Evolutionary conservation across 2,888 invertebrate species (phyloP).

Genomic region (Tortrix viridana): DNA sequence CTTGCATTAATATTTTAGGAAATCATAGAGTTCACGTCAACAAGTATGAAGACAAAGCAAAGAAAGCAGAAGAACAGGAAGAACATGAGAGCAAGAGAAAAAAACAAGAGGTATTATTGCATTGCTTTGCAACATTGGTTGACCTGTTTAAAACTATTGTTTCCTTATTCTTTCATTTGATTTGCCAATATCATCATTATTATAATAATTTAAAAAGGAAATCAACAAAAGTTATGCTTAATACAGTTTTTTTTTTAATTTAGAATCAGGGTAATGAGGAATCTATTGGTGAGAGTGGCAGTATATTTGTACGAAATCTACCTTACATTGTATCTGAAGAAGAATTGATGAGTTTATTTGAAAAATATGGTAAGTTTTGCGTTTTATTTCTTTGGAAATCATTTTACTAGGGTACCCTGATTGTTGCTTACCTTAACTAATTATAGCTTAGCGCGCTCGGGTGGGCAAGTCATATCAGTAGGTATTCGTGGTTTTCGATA

Average conservation of each 20-base stretch:
- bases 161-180: no score
- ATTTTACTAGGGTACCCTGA: no score
- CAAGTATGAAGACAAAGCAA: slow-evolving; percentile 73
- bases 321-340: slow-evolving; percentile 94
- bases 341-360: slow-evolving; percentile 92
- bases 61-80: slow-evolving; percentile 66
- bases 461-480: no score
- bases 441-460: no score
- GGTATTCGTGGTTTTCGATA: no score
- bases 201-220: no score
- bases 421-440: no score
- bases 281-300: slow-evolving; percentile 94
- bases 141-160: no score
- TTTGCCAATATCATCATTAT: no score
- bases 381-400: background rate
- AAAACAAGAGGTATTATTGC: slow-evolving; percentile 64
- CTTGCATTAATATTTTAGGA: slow-evolving; percentile 56
- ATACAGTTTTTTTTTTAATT: background rate
- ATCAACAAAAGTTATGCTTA: no score
- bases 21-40: slow-evolving; percentile 74
- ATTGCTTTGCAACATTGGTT: background rate
- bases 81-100: slow-evolving; percentile 60
- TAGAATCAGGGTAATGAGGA: slow-evolving; percentile 84
- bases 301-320: slow-evolving; percentile 96
- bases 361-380: slow-evolving; percentile 88